Evolutionary conservation across 2,797 vertebrate genomes (phyloP), one percentile per base, ranked within the genome.

Genomic region (Dendrocincla fuliginosa): DNA sequence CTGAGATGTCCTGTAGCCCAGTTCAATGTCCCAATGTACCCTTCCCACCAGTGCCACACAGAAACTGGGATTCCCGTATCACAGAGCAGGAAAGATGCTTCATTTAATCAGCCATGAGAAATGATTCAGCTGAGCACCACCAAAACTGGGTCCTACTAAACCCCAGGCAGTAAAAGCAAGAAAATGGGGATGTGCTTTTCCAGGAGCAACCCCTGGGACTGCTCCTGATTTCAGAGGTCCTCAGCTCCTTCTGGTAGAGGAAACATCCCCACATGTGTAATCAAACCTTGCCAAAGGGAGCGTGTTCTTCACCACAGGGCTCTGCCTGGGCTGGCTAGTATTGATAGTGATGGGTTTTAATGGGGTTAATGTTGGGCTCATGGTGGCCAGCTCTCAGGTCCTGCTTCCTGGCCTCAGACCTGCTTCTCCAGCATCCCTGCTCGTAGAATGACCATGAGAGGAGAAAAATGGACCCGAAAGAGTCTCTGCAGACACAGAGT

Each of bases 131-230:
- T 46, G 39, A 81, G 67, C 73, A n/a, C 7, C 4, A 2, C 1
- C 24, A 61, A 37, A 52, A 42, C 6, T 5, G 35, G 10, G 14
- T 23, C 42, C 60, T 67, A 28, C 52, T 13, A 37, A 83, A 89
- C 18, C 16, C 19, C 35, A 44, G 39, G n/a, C 55, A 82, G 67
- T 90, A 78, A 15, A 18, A 37, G 49, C 24, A 64, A 57, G 49
- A 44, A 68, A 84, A 68, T 5, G 24, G 37, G 90, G 49, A 13
- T 0, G 9, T 15, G 47, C 39, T 52, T 25, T 70, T n/a, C 53
- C 52, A 30, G 0, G 7, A 68, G 53, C 42, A 69, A 19, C 5
- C 27, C 25, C 17, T 0, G 0, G 6, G 55, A 33, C n/a, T 35
- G 33, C 5, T 28, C 15, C 39, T 14, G 27, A 33, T 13, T 52